Conservation (phyloP, 2,888 invertebrate species). For the Meganola albula region DNA sequence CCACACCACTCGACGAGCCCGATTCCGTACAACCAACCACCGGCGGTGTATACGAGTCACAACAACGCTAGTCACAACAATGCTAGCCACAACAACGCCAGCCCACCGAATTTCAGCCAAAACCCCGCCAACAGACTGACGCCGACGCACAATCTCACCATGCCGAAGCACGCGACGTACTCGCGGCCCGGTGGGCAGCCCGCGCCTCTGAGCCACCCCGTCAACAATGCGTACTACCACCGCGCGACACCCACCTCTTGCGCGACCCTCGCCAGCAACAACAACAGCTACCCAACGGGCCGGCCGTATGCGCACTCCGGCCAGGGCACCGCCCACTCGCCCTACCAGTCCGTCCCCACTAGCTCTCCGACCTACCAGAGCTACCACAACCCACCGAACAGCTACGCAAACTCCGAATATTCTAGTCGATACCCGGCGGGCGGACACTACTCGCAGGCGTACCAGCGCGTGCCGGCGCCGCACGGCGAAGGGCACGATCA, state of each 20-base stretch:
- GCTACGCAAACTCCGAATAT: conserved; percentile 65
- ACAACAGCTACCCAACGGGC: conserved; percentile 43
- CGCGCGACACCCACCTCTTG: conserved; percentile 52
- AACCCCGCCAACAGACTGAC: conserved; percentile 63
- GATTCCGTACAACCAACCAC: conserved; percentile 62
- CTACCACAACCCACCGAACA: conserved; percentile 73
- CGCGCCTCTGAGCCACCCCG: conserved; percentile 56
- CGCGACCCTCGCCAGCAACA: conserved; percentile 34
- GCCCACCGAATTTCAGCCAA: conserved; percentile 47
- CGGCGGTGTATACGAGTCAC: conserved; percentile 52
- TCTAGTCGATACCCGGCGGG: conserved; percentile 70
- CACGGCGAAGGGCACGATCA: conserved; percentile 66
- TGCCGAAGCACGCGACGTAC: conserved; percentile 48
- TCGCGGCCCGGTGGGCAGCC: conserved; percentile 49
- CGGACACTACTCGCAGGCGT: conserved; percentile 60
- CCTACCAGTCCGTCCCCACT: conserved; percentile 71
- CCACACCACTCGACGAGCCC: conserved; percentile 52
- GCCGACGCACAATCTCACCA: conserved; percentile 51
- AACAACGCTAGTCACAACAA: conserved; percentile 46
- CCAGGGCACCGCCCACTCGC: conserved; percentile 43
- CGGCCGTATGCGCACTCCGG: conserved; percentile 46
- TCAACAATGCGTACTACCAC: conserved; percentile 64
- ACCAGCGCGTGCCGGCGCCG: conserved; percentile 80
- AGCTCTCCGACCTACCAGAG: conserved; percentile 65
- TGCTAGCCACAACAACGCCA: conserved; percentile 49